Percentiles rank a stretch among this genome's conserved stretches.
Conservation (phyloP, 92 coral and sea anemone species). For the Pocillopora meandrina region DNA sequence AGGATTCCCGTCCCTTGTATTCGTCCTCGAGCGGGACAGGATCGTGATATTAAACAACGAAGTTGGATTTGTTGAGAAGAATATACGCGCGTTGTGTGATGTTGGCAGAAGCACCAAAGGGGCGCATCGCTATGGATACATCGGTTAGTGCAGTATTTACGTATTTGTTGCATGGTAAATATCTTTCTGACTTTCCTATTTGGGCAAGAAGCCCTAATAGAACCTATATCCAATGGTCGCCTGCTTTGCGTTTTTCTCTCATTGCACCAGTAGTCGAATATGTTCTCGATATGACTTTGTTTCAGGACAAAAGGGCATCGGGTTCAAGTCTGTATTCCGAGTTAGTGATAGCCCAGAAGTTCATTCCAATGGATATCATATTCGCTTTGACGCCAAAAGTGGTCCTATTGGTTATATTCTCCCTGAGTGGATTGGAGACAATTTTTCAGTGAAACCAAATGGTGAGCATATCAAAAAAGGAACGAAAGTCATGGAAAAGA, state of each 20-base stretch:
- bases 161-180: neutral
- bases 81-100: constrained; percentile 91
- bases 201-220: too few relatives aligned
- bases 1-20: constrained; percentile 72
- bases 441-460: constrained; percentile 5
- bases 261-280: neutral
- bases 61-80: constrained; percentile 80
- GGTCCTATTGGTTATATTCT: constrained; percentile 90
- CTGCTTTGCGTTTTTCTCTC: too few relatives aligned
- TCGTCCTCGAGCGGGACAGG: constrained; percentile 67
- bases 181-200: too few relatives aligned
- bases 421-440: constrained; percentile 81
- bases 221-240: too few relatives aligned
- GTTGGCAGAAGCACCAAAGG: constrained; percentile 96
- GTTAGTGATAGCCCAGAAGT: constrained; percentile 89
- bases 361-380: constrained; percentile 91
- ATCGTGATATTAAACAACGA: constrained; percentile 87
- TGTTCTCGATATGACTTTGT: neutral
- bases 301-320: constrained; percentile 93
- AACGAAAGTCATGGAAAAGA: neutral
- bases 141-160: constrained; percentile 56
- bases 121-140: constrained; percentile 91
- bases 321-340: constrained; percentile 92
- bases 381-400: constrained; percentile 90
- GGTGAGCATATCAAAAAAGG: neutral